Conservation (phyloP, 2,888 invertebrate species). For the Lasioglossum marginatum region DNA sequence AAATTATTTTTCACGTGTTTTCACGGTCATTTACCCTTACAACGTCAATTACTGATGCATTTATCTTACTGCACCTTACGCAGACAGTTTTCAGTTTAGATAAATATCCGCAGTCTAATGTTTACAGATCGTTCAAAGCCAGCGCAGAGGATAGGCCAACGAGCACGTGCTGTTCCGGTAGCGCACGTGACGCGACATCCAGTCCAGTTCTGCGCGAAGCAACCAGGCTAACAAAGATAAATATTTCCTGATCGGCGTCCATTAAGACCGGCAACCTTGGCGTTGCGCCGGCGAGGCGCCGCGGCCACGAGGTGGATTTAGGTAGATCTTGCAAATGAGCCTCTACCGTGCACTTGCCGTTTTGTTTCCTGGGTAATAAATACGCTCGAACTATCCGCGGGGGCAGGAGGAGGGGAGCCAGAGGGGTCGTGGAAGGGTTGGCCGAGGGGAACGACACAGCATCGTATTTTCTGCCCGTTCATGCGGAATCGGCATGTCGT, state of each 20-base stretch:
- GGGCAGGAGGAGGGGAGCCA: background rate
- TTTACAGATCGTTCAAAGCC: background rate
- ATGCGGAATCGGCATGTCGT: constrained; percentile 73
- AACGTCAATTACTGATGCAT: no score
- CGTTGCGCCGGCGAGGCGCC: constrained; percentile 8
- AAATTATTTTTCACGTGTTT: no score
- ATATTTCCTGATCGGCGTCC: constrained; percentile 46
- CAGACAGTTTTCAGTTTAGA: no score
- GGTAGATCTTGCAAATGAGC: constrained; percentile 70
- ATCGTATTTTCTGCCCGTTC: constrained; percentile 72
- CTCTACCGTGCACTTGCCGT: constrained; percentile 65
- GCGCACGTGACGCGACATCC: constrained; percentile 7
- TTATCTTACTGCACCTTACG: no score
- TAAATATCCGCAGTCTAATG: no score
- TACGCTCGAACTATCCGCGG: constrained; percentile 35
- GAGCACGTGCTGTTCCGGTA: background rate
- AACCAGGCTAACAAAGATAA: constrained; percentile 45
- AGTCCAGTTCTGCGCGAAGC: constrained; percentile 20
- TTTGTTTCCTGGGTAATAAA: constrained; percentile 72
- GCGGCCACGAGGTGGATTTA: constrained; percentile 58
- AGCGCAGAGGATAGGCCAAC: background rate
- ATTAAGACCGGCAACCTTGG: constrained; percentile 35
- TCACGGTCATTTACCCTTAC: no score
- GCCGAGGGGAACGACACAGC: constrained; percentile 55
- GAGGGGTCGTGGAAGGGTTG: constrained; percentile 46